Evolutionary conservation across 2,113 vertebrate species (phyloP), one percentile per base, ranked within the genome.

Genomic region (Callocephalon fimbriatum): DNA sequence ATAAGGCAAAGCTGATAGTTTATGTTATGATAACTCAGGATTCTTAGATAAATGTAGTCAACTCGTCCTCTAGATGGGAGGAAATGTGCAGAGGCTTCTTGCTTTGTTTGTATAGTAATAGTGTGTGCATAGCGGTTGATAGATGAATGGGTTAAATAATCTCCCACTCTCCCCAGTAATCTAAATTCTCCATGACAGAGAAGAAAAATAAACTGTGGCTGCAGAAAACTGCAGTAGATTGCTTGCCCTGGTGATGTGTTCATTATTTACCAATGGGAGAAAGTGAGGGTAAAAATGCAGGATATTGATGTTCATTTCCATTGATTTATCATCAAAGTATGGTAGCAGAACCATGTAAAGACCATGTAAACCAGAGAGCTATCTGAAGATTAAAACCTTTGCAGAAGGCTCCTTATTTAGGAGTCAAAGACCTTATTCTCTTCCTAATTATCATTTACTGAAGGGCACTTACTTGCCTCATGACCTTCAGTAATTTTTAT

Each of bases 101-200:
- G 47, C 74, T 95, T 86, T 96, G 76, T 88, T 96, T 95, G 73
- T 68, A 19, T 51, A 89, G 61, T 81, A 78, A 61, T 7, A 72
- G 26, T 40, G 37, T 53, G n/a, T 56, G 48, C 48, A 32, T 42
- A 48, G 66, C 45, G 27, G 56, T 65, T 89, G 84, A 91, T 75
- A 75, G 73, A 93, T 91, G 42, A 85, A 88, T 80, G 45, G 45
- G 50, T 90, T 96, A 90, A 88, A 73, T 82, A 87, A 73, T 90
- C 63, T 88, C 37, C 56, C 4, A 9, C 31, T 79, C 10, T 93
- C 72, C 56, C 23, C 53, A 66, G 0, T 86, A 91, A 90, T 54
- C 54, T 94, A 70, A 94, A 80, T 92, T 86, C 59, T 91, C 14
- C 17, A 12, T 71, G 50, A 66, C 79, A 83, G 76, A 68, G 27